Conservation (phyloP, 2,888 invertebrate genomes). For the Tachystola acroxantha region DNA sequence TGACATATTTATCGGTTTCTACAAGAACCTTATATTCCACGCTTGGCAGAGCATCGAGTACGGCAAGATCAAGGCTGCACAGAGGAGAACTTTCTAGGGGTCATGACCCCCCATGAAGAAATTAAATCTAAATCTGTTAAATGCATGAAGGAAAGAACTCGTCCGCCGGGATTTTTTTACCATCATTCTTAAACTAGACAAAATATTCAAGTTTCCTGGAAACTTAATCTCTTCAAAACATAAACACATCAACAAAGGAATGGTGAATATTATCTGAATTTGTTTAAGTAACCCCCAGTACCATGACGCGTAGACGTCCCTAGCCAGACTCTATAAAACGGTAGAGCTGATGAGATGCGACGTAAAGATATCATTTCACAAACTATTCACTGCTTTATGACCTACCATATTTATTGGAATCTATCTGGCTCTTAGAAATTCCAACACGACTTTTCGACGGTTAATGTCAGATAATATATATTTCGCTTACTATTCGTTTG, state of each 20-base stretch:
- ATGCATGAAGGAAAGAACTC: too few species aligned
- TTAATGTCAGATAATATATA: conserved; percentile 28
- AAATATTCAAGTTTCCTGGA: too few species aligned
- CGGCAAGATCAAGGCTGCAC: too few species aligned
- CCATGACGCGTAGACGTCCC: neutral
- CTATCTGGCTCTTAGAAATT: conserved; percentile 24
- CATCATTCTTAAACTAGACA: too few species aligned
- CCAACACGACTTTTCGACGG: conserved; percentile 26
- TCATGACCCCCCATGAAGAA: too few species aligned
- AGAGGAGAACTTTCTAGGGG: too few species aligned
- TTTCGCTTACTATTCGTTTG: conserved; percentile 20
- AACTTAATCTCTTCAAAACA: too few species aligned
- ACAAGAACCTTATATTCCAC: conserved; percentile 25
- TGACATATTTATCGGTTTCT: conserved; percentile 38
- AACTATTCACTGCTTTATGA: conserved; percentile 41
- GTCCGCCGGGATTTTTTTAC: too few species aligned
- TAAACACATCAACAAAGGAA: too few species aligned
- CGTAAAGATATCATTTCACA: conserved; percentile 39
- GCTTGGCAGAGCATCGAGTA: conserved; percentile 11
- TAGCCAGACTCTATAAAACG: conserved; percentile 33
- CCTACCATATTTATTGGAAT: conserved; percentile 30
- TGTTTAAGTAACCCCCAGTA: too few species aligned
- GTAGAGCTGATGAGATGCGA: conserved; percentile 38
- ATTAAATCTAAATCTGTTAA: too few species aligned
- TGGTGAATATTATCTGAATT: too few species aligned